Conservation (phyloP, 2,888 invertebrate genomes). For the Philhelius pedissequus region DNA sequence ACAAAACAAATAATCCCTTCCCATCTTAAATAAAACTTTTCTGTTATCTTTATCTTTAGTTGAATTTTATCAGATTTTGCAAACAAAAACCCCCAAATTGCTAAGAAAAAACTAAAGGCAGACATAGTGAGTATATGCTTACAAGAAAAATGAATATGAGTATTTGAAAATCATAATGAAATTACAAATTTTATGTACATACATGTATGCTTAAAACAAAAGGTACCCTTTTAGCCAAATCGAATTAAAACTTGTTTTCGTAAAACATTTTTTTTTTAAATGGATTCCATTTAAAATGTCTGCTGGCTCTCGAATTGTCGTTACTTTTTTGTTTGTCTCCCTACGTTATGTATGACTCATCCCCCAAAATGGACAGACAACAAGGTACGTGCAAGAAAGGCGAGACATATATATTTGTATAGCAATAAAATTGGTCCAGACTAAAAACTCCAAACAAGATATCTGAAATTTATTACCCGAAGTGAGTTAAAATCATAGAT, state of each 20-base stretch:
- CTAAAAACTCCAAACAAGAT: neutral
- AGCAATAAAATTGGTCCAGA: conserved; percentile 5
- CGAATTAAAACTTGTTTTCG: neutral
- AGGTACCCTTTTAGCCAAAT: neutral
- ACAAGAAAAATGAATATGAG: neutral
- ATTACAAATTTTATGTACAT: neutral
- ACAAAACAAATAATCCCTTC: neutral
- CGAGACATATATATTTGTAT: neutral
- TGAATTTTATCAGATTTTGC: neutral
- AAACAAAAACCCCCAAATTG: neutral
- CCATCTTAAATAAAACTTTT: neutral
- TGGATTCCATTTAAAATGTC: neutral
- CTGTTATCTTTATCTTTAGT: neutral
- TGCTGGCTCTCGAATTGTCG: neutral
- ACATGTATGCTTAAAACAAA: neutral
- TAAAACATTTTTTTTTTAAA: neutral
- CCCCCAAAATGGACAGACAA: neutral
- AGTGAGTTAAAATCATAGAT: neutral
- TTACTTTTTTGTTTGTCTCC: neutral
- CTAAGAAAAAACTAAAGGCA: neutral
- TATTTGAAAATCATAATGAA: neutral
- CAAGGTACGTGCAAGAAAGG: neutral
- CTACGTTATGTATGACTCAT: neutral
- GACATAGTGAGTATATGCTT: neutral
- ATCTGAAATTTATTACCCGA: conserved; percentile 1